Evolutionary conservation across 2,888 invertebrate species (phyloP).

Genomic region (Halocaridina rubra): DNA sequence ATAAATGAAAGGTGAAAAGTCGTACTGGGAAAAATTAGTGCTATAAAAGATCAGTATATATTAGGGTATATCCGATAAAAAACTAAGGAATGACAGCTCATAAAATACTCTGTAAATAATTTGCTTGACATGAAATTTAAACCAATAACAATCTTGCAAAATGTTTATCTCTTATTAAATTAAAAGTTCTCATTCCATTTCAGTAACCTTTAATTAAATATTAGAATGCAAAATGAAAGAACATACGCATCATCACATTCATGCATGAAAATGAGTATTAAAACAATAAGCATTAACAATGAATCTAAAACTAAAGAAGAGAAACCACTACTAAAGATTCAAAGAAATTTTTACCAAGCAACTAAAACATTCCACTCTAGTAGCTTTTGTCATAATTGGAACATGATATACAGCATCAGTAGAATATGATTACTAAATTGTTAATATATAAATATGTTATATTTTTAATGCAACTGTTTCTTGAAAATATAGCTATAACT

Average conservation of each 20-base stretch:
- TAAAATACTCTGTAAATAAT: too few species aligned
- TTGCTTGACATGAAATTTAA: too few species aligned
- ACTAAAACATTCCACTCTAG: too few species aligned
- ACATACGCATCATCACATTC: constrained; percentile 3
- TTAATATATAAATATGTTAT: too few species aligned
- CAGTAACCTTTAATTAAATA: neutral
- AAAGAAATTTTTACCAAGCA: constrained; percentile 10
- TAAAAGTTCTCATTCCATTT: neutral
- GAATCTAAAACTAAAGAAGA: constrained; percentile 9
- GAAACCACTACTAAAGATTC: constrained; percentile 4
- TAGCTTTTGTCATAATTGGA: too few species aligned
- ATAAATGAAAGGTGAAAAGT: too few species aligned
- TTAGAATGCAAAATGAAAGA: neutral
- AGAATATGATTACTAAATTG: too few species aligned
- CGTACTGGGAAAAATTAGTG: too few species aligned
- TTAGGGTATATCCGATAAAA: neutral
- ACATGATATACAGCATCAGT: too few species aligned
- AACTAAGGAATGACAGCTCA: constrained; percentile 41
- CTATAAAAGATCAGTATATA: neutral
- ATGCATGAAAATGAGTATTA: neutral
- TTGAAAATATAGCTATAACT: too few species aligned
- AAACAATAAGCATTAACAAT: neutral
- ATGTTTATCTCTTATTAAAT: neutral
- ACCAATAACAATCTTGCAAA: too few species aligned
- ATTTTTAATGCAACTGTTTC: too few species aligned